Evolutionary conservation across 2,797 vertebrate genomes (phyloP).

Genomic region (Gymnothorax reevesii): DNA sequence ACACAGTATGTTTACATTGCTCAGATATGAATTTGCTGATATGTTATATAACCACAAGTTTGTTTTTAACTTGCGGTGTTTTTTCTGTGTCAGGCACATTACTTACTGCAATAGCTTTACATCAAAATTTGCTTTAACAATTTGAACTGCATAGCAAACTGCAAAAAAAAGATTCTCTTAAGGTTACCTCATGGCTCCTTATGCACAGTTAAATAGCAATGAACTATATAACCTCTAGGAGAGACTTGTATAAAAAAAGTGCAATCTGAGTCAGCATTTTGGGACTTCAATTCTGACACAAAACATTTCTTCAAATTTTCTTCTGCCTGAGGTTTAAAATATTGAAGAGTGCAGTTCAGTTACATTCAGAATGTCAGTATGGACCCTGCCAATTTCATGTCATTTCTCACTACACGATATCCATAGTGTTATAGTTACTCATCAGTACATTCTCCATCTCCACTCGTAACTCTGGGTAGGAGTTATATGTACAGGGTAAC

Average conservation of each 20-base stretch:
- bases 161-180: background rate
- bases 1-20: no score
- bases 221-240: background rate
- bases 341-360: background rate
- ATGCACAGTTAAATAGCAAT: background rate
- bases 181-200: background rate
- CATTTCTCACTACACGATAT: conserved; percentile 10
- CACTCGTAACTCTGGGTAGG: conserved; percentile 22
- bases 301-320: background rate
- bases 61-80: no score
- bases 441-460: conserved; percentile 17
- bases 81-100: background rate
- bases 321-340: conserved; percentile 16
- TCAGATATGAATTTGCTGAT: no score
- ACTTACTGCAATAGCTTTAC: background rate
- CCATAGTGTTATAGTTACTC: conserved; percentile 15
- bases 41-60: no score
- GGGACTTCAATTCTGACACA: background rate
- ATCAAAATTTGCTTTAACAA: background rate
- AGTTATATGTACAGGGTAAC: conserved; percentile 16
- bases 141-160: background rate
- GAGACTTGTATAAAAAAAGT: background rate
- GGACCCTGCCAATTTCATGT: background rate
- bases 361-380: conserved; percentile 15
- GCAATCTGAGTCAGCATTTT: background rate